Conservation (phyloP, 1,140 invertebrate species). For the Diorhabda carinulata region DNA sequence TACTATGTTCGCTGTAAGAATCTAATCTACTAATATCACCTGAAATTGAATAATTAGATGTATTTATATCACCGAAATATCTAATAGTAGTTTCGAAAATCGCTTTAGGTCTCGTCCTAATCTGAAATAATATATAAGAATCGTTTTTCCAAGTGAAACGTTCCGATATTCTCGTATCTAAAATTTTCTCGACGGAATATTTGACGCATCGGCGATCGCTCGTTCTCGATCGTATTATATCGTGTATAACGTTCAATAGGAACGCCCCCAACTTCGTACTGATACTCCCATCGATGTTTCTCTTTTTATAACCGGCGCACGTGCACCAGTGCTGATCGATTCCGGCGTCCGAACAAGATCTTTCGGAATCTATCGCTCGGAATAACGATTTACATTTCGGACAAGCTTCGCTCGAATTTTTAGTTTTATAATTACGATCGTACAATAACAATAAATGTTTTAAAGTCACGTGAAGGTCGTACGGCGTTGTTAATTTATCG, state of each 20-base stretch:
- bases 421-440: constrained; percentile 45
- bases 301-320: constrained; percentile 55
- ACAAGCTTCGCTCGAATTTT: constrained; percentile 51
- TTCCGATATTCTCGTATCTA: constrained; percentile 24
- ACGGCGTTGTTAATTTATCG: constrained; percentile 64
- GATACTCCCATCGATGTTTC: constrained; percentile 44
- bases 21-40: constrained; percentile 61
- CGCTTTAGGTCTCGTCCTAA: constrained; percentile 34
- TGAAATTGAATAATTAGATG: constrained; percentile 29
- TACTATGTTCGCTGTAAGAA: constrained; percentile 53
- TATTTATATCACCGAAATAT: constrained; percentile 17
- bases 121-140: constrained; percentile 27
- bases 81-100: constrained; percentile 34
- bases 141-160: constrained; percentile 27
- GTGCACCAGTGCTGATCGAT: constrained; percentile 76
- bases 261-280: constrained; percentile 49
- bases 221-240: constrained; percentile 43
- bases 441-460: constrained; percentile 47
- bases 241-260: constrained; percentile 45
- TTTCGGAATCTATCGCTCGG: constrained; percentile 54
- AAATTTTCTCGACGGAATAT: constrained; percentile 26
- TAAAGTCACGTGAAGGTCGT: constrained; percentile 67
- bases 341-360: constrained; percentile 69
- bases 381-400: constrained; percentile 66
- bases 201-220: constrained; percentile 49